phyloP scores from a whole-genome alignment of 2,797 vertebrate species.

The Chromis chromis region DNA sequence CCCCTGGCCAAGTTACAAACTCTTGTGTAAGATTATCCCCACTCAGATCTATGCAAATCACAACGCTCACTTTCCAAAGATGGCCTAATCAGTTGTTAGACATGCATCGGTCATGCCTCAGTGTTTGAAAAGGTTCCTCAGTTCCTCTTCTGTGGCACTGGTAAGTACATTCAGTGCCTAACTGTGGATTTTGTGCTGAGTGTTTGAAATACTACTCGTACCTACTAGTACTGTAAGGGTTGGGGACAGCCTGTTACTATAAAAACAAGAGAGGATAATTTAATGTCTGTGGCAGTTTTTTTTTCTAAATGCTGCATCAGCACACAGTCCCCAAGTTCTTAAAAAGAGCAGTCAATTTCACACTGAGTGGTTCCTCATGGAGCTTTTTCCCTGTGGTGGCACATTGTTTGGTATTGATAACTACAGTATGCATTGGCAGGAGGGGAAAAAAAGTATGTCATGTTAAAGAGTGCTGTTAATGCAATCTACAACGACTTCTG shows the following conservation, averaged over 20 bases:
- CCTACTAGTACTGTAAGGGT: conserved; percentile 2
- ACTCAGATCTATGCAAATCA: conserved; percentile 14
- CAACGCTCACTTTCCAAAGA: neutral
- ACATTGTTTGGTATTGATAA: conserved; percentile 32
- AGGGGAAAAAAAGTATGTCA: neutral
- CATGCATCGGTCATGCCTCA: conserved; percentile 4
- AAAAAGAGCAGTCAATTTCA: conserved; percentile 44
- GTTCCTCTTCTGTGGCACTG: neutral
- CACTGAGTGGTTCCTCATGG: conserved; percentile 46
- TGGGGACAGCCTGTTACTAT: conserved; percentile 34
- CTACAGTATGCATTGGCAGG: neutral
- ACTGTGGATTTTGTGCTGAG: conserved; percentile 13
- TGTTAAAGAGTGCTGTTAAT: conserved; percentile 4
- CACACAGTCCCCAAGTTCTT: conserved; percentile 19
- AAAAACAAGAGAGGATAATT: conserved; percentile 39
- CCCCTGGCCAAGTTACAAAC: conserved; percentile 10
- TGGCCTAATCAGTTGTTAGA: neutral
- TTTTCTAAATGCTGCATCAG: conserved; percentile 47
- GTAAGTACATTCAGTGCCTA: neutral
- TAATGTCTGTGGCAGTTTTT: conserved; percentile 31
- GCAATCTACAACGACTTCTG: neutral
- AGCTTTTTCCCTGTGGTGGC: conserved; percentile 16
- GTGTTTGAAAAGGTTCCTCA: neutral
- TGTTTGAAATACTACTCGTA: neutral
- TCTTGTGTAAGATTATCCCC: conserved; percentile 15